Evolutionary conservation across 1,140 invertebrate genomes (phyloP).

Genomic region (Microplitis demolitor): DNA sequence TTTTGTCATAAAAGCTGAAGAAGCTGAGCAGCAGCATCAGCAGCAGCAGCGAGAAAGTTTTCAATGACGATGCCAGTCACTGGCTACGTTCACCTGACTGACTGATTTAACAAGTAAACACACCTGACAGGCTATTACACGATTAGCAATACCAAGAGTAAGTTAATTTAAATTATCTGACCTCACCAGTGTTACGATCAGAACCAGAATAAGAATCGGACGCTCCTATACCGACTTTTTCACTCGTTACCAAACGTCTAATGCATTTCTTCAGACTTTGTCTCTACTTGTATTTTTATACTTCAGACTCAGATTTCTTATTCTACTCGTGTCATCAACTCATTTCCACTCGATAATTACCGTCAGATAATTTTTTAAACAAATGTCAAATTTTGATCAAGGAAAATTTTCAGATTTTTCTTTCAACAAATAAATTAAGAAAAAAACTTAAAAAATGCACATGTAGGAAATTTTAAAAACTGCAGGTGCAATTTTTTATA

Average conservation of each 20-base stretch:
- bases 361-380: too few relatives aligned
- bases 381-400: too few relatives aligned
- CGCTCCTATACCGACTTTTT: neutral
- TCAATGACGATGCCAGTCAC: slow-evolving; percentile 14
- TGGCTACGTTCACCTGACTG: neutral
- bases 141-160: slow-evolving; percentile 12
- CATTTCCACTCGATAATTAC: too few relatives aligned
- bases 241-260: neutral
- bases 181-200: neutral
- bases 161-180: slow-evolving; percentile 16
- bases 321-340: too few relatives aligned
- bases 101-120: slow-evolving; percentile 16
- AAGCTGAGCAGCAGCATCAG: too few relatives aligned
- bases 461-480: too few relatives aligned
- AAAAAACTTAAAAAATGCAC: too few relatives aligned
- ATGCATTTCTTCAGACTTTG: neutral
- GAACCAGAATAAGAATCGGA: neutral
- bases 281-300: neutral
- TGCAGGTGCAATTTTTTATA: too few relatives aligned
- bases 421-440: too few relatives aligned
- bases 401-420: too few relatives aligned
- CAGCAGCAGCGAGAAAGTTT: slow-evolving; percentile 19
- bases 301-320: too few relatives aligned
- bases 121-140: slow-evolving; percentile 22
- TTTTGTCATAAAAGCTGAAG: slow-evolving; percentile 17